Conservation (phyloP, 2,888 invertebrate genomes). For the Euspilapteryx auroguttella region DNA sequence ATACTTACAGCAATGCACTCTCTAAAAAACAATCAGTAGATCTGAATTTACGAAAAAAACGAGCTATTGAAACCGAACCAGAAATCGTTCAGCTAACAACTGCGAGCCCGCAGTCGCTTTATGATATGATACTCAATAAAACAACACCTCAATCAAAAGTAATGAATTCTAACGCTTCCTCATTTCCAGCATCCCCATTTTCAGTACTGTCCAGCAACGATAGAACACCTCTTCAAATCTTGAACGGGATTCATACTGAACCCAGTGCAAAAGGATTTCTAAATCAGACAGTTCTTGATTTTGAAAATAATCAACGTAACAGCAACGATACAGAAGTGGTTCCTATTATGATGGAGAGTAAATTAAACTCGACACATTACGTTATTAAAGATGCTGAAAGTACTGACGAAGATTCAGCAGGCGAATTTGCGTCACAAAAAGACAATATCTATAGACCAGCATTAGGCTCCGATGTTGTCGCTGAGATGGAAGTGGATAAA, state of each 20-base stretch:
- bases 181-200: slow-evolving; percentile 17
- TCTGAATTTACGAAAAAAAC: slow-evolving; percentile 34
- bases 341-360: slow-evolving; percentile 27
- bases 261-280: slow-evolving; percentile 28
- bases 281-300: slow-evolving; percentile 39
- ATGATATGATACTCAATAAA: slow-evolving; percentile 25
- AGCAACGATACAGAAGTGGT: slow-evolving; percentile 21
- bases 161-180: no score
- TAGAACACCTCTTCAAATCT: slow-evolving; percentile 21
- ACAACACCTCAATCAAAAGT: slow-evolving; percentile 7
- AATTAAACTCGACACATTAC: slow-evolving; percentile 26
- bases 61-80: slow-evolving; percentile 15
- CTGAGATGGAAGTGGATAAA: slow-evolving; percentile 44
- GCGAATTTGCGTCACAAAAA: slow-evolving; percentile 27
- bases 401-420: slow-evolving; percentile 24
- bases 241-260: slow-evolving; percentile 14
- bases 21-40: slow-evolving; percentile 49
- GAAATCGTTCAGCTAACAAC: slow-evolving; percentile 11
- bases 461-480: slow-evolving; percentile 30
- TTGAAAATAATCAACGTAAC: slow-evolving; percentile 24
- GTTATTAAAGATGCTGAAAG: slow-evolving; percentile 15
- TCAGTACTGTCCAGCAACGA: slow-evolving; percentile 26
- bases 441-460: slow-evolving; percentile 23
- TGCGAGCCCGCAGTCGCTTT: slow-evolving; percentile 16
- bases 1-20: slow-evolving; percentile 37